phyloP scores from a whole-genome alignment of 2,113 vertebrate genomes.

The Platichthys stellatus region DNA sequence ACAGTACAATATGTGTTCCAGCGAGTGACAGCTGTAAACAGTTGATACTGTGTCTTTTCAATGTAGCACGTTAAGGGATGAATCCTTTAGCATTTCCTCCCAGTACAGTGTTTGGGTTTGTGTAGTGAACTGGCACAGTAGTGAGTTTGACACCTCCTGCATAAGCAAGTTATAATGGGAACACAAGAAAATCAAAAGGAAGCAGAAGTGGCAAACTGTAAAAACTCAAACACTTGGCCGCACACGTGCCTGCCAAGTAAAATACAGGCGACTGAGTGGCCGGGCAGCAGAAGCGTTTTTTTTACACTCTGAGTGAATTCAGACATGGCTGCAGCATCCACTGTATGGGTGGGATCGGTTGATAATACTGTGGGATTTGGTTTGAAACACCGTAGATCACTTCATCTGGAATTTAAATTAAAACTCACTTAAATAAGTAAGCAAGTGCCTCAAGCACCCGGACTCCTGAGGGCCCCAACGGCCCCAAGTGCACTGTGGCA shows the following conservation, averaged over 20 bases:
- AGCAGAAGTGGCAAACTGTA: slow-evolving; percentile 53
- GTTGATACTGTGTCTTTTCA: slow-evolving; percentile 3
- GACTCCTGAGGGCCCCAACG: neutral
- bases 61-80: neutral
- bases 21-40: neutral
- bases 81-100: neutral
- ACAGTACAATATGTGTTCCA: neutral
- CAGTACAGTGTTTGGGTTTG: slow-evolving; percentile 17
- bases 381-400: slow-evolving; percentile 12
- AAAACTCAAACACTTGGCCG: slow-evolving; percentile 53
- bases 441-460: neutral
- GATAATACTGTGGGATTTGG: neutral
- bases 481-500: neutral
- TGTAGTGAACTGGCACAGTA: neutral
- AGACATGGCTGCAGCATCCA: slow-evolving; percentile 9
- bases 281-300: slow-evolving; percentile 26
- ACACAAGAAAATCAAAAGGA: slow-evolving; percentile 27
- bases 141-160: slow-evolving; percentile 42
- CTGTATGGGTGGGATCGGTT: neutral
- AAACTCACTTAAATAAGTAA: neutral
- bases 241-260: slow-evolving; percentile 40
- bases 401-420: slow-evolving; percentile 22
- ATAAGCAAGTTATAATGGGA: slow-evolving; percentile 33
- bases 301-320: slow-evolving; percentile 11
- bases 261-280: slow-evolving; percentile 31